Conservation (phyloP, 2,797 vertebrate genomes). For the Xyrichtys novacula region DNA sequence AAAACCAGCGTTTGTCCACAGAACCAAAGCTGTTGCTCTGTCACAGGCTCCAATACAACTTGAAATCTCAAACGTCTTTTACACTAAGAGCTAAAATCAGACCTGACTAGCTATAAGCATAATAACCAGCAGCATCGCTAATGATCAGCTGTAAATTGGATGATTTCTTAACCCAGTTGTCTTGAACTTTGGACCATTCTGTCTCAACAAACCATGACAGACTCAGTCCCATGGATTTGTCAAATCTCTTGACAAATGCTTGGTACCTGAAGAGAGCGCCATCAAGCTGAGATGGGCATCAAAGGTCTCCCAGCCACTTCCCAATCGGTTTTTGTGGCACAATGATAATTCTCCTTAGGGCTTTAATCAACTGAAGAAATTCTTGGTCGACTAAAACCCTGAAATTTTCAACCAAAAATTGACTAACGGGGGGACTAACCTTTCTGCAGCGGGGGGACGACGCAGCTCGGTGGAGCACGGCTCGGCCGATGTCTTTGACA, state of each 20-base stretch:
- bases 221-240: conserved; percentile 1
- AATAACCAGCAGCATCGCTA: background rate
- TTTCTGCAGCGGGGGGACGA: too few relatives aligned
- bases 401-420: too few relatives aligned
- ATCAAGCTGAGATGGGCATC: conserved; percentile 18
- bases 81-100: background rate
- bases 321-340: background rate
- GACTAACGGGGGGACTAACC: too few relatives aligned
- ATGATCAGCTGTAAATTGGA: background rate
- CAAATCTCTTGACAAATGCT: background rate
- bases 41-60: background rate
- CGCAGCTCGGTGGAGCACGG: too few relatives aligned
- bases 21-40: background rate
- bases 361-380: too few relatives aligned
- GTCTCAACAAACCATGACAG: background rate
- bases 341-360: conserved; percentile 29
- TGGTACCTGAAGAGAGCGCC: background rate
- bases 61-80: background rate
- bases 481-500: too few relatives aligned
- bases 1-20: conserved; percentile 3
- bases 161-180: background rate
- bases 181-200: background rate
- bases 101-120: too few relatives aligned
- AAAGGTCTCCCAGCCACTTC: conserved; percentile 8
- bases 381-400: too few relatives aligned